These are phyloP conservation scores for Papilio demoleus DNA, from an alignment of 2,888 invertebrate genomes.

Conservation along the genomic window DNA sequence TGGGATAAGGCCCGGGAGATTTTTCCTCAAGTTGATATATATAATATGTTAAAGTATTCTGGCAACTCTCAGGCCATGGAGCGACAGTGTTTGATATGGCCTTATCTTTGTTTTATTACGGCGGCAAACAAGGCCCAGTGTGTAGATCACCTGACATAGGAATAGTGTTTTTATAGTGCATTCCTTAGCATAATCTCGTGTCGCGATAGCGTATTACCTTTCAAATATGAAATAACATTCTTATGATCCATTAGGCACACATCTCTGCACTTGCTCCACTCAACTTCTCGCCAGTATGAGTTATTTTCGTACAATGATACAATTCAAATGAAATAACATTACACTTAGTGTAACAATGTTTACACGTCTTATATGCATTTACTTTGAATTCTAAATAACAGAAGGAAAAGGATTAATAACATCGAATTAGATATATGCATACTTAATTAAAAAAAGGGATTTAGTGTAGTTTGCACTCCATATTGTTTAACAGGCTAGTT, in stretches of 20 bases:
- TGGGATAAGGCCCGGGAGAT: too few relatives aligned
- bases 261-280: constrained; percentile 24
- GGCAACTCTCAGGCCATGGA: constrained; percentile 42
- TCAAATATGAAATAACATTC: constrained; percentile 61
- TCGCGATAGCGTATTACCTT: constrained; percentile 62
- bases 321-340: constrained; percentile 17
- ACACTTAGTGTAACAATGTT: constrained; percentile 20
- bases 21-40: too few relatives aligned
- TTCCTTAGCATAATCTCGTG: constrained; percentile 71
- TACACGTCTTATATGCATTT: neutral
- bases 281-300: constrained; percentile 23
- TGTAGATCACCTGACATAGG: constrained; percentile 74
- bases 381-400: constrained; percentile 11
- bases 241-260: constrained; percentile 51
- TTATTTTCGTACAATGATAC: constrained; percentile 31
- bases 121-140: constrained; percentile 60
- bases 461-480: too few relatives aligned
- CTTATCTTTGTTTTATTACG: constrained; percentile 60
- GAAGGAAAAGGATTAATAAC: neutral
- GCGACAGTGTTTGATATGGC: constrained; percentile 55
- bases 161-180: constrained; percentile 76
- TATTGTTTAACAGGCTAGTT: too few relatives aligned
- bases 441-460: too few relatives aligned
- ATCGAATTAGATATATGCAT: too few relatives aligned
- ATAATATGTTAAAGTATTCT: too few relatives aligned